Conservation (phyloP, 2,797 vertebrate species). For the Petrocephalus schoutedeni region DNA sequence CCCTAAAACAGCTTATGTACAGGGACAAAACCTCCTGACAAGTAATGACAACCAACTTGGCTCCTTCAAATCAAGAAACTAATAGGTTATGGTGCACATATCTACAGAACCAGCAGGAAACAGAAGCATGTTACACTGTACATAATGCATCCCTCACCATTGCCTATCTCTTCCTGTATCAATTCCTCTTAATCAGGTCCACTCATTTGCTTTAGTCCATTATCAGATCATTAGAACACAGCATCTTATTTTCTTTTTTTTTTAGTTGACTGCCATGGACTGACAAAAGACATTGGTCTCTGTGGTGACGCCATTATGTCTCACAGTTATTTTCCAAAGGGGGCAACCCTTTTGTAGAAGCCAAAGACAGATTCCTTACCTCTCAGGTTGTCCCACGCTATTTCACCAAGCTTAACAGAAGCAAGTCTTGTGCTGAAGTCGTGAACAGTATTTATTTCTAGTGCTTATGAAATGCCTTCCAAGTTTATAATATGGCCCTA, state of each 20-base stretch:
- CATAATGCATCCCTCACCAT: not conserved
- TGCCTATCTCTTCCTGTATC: not conserved
- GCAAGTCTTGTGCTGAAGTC: conserved; percentile 19
- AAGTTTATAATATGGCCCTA: not conserved
- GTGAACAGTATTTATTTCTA: conserved; percentile 23
- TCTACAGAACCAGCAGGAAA: not conserved
- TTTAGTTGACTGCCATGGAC: not conserved
- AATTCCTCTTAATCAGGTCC: not conserved
- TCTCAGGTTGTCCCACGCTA: conserved; percentile 4
- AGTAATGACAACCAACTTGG: not conserved
- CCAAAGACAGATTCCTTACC: conserved; percentile 21
- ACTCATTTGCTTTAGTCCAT: not conserved
- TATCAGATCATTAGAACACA: not conserved
- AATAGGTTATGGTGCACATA: not conserved
- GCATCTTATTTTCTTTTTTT: not conserved
- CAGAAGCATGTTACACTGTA: not conserved
- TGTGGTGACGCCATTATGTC: not conserved
- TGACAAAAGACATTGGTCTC: conserved; percentile 16
- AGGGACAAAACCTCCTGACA: not conserved
- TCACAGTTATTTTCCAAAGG: conserved; percentile 3
- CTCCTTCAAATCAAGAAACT: not conserved
- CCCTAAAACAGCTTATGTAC: not conserved
- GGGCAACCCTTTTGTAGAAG: conserved; percentile 11
- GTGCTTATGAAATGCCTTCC: conserved; percentile 13
- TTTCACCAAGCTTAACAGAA: conserved; percentile 9